Evolutionary conservation across 2,113 vertebrate species (phyloP), one percentile per base, ranked within the genome.

Genomic region (Turnix velox): DNA sequence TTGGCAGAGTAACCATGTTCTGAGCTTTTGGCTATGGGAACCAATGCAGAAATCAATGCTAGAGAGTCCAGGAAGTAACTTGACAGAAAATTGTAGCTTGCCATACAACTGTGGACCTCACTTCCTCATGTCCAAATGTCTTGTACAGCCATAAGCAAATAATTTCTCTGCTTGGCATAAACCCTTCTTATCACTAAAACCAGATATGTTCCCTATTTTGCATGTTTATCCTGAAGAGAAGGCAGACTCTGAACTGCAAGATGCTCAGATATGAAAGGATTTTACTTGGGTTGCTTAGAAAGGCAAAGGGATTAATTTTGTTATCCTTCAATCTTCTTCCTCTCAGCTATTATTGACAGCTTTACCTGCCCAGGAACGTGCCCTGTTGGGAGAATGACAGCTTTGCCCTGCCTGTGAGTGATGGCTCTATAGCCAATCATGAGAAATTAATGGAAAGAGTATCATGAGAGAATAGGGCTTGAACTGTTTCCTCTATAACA

Each of bases 271-370:
- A 7, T 10, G 14, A 40, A 40, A 72, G 31, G 48, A 45, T 85
- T 79, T 80, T 93, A 72, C 54, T 57, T 6, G 7, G 40, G n/a
- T 84, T 92, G 61, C 81, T 92, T 91, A 75, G 74, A 63, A 88
- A 95, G 72, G 61, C 75, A 84, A 90, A 81, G 39, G 62, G 40
- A 86, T 95, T 93, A 71, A 84, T 88, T 88, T 90, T 5, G 24
- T 88, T 84, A 90, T 84, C 52, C 33, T 4, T 83, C 43, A 40
- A 67, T 93, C 73, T 74, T 81, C 87, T 84, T 80, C 79, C 76
- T 94, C 68, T 68, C 73, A 84, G 72, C 51, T 86, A 30, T 33
- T 37, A 28, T 25, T 39, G 73, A 31, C 43, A 62, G 37, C 31
- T 90, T 80, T 69, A 80, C 48, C 66, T 87, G 62, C 58, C 57